Evolutionary conservation across 2,797 vertebrate genomes (phyloP).

Genomic region (Anguilla anguilla): DNA sequence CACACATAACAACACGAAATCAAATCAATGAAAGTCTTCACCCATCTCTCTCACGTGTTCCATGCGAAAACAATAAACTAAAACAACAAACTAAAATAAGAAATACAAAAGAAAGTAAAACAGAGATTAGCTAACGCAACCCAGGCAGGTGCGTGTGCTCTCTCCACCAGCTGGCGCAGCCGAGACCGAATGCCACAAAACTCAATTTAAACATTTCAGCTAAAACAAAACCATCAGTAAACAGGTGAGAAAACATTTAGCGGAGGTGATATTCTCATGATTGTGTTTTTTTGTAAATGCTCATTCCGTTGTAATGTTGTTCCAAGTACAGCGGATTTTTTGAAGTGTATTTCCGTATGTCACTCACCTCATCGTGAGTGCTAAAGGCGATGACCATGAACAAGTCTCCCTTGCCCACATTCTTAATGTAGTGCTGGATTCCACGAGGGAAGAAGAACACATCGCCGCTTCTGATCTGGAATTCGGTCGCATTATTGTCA

Average conservation of each 20-base stretch:
- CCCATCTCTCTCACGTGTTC: too few relatives aligned
- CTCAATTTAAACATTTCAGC: neutral
- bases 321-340: neutral
- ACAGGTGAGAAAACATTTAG: neutral
- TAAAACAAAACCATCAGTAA: neutral
- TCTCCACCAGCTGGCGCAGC: too few relatives aligned
- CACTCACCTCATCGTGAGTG: conserved; percentile 12
- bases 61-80: too few relatives aligned
- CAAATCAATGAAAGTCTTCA: too few relatives aligned
- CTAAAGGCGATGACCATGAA: neutral
- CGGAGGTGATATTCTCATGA: neutral
- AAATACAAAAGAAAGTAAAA: too few relatives aligned
- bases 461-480: neutral
- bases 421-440: neutral
- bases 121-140: too few relatives aligned
- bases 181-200: neutral
- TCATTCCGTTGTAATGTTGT: neutral
- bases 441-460: conserved; percentile 6
- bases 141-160: too few relatives aligned
- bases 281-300: neutral
- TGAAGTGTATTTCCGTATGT: neutral
- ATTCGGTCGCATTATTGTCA: neutral
- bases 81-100: too few relatives aligned
- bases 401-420: neutral
- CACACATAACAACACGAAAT: too few relatives aligned